Percentiles rank a stretch among this genome's conserved stretches.
Conservation (phyloP, 2,113 vertebrate genomes). For the Antechinus stuartii region DNA sequence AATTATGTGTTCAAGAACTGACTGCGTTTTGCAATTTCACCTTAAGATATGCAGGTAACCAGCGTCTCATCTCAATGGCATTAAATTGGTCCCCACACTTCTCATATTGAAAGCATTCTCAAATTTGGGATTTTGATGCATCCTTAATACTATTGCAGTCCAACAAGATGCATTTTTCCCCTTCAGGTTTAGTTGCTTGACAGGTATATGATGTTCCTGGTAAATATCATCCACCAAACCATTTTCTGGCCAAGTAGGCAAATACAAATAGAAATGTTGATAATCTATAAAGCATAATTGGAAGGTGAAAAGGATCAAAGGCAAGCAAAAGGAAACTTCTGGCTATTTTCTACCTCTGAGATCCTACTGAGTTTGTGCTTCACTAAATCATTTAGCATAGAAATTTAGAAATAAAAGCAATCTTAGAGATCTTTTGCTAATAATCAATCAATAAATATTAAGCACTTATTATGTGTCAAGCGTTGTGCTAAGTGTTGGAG, state of each 20-base stretch:
- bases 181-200: not conserved
- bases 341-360: not conserved
- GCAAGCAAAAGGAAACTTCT: conserved; percentile 1
- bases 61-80: conserved; percentile 43
- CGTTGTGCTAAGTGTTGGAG: not conserved
- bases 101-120: conserved; percentile 37
- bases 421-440: not conserved
- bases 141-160: conserved; percentile 28
- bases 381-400: not conserved
- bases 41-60: conserved; percentile 44
- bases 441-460: not conserved
- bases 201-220: not conserved
- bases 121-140: conserved; percentile 55
- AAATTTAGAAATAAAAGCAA: not conserved
- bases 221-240: not conserved
- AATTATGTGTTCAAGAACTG: conserved; percentile 65
- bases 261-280: conserved; percentile 13
- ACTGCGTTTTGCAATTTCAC: conserved; percentile 68
- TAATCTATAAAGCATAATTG: conserved; percentile 15
- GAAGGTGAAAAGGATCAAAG: not conserved
- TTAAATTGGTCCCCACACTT: conserved; percentile 54
- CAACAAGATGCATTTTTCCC: not conserved
- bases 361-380: not conserved
- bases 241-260: not conserved
- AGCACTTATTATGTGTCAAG: not conserved